Evolutionary conservation across 35 echinoderm and acorn worm species (phyloP).

Genomic region (Ptychodera flava): DNA sequence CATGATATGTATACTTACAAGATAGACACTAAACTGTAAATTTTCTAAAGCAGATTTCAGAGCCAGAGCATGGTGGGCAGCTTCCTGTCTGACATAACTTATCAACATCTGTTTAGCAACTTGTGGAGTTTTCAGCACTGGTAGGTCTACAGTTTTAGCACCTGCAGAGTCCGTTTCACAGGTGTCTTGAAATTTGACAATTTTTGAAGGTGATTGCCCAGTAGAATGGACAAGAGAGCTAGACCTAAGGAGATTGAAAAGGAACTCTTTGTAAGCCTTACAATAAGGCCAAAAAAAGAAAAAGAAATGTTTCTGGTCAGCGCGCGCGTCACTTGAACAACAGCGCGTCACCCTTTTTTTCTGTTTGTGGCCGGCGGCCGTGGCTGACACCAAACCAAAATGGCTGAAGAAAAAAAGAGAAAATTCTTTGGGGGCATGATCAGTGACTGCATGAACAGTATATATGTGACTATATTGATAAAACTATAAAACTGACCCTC

Average conservation of each 20-base stretch:
- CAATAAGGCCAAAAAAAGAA: background rate
- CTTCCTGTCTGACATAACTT: constrained; percentile 93
- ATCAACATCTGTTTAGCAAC: constrained; percentile 89
- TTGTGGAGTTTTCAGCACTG: constrained; percentile 13
- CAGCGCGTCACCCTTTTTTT: too few relatives aligned
- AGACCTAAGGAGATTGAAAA: background rate
- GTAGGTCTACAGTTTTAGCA: background rate
- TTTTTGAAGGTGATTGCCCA: background rate
- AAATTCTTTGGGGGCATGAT: too few relatives aligned
- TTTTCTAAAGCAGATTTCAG: constrained; percentile 77
- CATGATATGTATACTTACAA: constrained; percentile 74
- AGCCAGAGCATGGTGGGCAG: constrained; percentile 87
- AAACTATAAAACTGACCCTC: too few relatives aligned
- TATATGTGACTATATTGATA: too few relatives aligned
- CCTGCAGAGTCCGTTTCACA: background rate
- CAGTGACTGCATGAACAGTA: too few relatives aligned
- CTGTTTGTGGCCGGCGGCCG: too few relatives aligned
- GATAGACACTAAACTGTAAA: constrained; percentile 76
- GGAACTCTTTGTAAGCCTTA: background rate
- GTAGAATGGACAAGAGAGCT: background rate
- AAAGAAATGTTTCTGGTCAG: background rate
- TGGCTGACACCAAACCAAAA: too few relatives aligned
- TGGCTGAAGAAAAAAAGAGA: too few relatives aligned
- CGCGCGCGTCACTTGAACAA: too few relatives aligned
- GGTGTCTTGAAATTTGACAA: background rate